Conservation (phyloP, 2,797 vertebrate species). For the Ispidina picta region DNA sequence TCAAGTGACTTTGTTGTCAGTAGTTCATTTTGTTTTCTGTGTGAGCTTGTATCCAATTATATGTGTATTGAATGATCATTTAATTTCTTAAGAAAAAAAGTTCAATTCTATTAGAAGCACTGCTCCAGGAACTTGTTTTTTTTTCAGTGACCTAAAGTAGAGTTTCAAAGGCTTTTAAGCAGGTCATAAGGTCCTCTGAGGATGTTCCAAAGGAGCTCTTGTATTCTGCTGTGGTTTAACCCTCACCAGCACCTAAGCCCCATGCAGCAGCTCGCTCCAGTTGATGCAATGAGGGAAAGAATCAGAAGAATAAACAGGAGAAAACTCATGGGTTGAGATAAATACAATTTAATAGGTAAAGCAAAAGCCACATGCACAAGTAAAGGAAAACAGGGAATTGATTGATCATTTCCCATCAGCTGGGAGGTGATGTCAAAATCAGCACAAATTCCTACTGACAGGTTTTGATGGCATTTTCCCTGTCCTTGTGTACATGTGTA, state of each 20-base stretch:
- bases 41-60: background rate
- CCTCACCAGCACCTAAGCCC: background rate
- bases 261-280: background rate
- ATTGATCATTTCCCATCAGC: background rate
- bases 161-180: background rate
- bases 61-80: background rate
- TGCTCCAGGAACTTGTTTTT: background rate
- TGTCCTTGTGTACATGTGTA: background rate
- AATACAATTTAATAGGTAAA: background rate
- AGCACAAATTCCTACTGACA: background rate
- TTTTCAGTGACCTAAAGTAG: background rate
- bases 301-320: background rate
- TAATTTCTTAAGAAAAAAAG: background rate
- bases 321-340: rapidly evolving
- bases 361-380: background rate
- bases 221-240: background rate
- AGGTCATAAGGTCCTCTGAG: background rate
- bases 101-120: background rate
- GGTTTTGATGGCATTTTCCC: background rate
- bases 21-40: background rate
- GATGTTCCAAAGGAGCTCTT: background rate
- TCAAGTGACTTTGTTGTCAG: background rate
- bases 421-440: background rate
- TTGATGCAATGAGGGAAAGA: background rate
- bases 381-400: background rate